Percentiles rank a stretch among this genome's conserved stretches.
Conservation (phyloP, 2,797 vertebrate genomes). For the Darevskia nairensis region DNA sequence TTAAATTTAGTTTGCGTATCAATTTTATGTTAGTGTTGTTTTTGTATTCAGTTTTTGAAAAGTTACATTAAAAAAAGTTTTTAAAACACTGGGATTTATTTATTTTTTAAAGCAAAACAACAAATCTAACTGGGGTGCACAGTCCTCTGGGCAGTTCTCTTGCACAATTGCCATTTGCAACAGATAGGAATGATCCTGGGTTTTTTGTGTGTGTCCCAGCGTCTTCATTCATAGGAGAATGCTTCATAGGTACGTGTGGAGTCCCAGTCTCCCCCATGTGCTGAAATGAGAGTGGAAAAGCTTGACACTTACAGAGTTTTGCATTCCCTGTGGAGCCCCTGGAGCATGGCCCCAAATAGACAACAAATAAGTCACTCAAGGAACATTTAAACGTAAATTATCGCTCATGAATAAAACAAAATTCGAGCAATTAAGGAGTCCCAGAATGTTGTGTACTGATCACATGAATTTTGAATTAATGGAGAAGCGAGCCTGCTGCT, state of each 20-base stretch:
- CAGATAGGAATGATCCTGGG: too few relatives aligned
- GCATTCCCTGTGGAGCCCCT: neutral
- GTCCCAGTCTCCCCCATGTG: too few relatives aligned
- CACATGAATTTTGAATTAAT: conserved; percentile 7
- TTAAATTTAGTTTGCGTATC: neutral
- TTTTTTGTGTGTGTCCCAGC: too few relatives aligned
- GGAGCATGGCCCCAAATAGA: neutral
- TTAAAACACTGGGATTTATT: neutral
- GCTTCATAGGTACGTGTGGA: neutral
- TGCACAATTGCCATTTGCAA: neutral
- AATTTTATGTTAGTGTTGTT: too few relatives aligned
- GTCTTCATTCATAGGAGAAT: neutral
- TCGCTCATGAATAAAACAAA: neutral
- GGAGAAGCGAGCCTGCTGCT: neutral
- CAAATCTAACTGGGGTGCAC: too few relatives aligned
- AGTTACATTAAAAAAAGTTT: neutral
- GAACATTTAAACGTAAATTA: neutral
- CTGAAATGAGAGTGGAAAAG: neutral
- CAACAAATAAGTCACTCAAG: neutral
- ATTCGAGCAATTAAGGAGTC: neutral
- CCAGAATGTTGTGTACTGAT: neutral
- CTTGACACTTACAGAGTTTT: too few relatives aligned
- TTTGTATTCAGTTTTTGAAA: neutral
- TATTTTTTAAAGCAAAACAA: neutral
- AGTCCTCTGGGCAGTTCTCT: too few relatives aligned